Conservation (phyloP, 2,797 vertebrate genomes). For the Nasua narica region DNA sequence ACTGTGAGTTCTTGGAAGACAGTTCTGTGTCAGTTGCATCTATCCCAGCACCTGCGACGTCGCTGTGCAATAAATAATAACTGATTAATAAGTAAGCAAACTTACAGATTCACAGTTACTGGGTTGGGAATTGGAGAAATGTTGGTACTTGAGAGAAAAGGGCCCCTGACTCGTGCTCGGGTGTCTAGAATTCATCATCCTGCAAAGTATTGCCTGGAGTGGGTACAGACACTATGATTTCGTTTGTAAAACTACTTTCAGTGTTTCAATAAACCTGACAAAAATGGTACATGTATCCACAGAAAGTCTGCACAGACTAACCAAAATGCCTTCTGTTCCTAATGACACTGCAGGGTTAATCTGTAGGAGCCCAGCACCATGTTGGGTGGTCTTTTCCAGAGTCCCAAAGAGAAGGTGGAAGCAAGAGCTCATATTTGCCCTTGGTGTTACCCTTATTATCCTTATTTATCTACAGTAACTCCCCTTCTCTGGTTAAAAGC, state of each 20-base stretch:
- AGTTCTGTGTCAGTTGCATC: neutral
- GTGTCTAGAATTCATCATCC: neutral
- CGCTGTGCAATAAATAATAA: neutral
- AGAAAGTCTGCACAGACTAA: neutral
- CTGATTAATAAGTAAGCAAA: neutral
- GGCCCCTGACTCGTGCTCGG: neutral
- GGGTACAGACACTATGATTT: neutral
- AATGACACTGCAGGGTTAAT: neutral
- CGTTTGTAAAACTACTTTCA: slow-evolving; percentile 8
- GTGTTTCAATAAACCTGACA: slow-evolving; percentile 46
- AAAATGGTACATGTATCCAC: neutral
- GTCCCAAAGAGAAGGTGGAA: neutral
- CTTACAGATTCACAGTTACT: neutral
- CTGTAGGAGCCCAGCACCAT: neutral
- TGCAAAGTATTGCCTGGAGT: neutral
- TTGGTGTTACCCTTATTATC: neutral
- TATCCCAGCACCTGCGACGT: neutral
- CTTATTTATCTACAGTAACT: neutral
- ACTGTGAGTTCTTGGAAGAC: neutral
- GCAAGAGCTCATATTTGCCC: neutral
- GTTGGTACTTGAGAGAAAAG: neutral
- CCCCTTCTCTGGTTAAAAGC: neutral
- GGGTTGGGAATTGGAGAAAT: neutral
- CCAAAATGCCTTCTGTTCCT: neutral
- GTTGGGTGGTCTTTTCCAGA: neutral